Conservation (phyloP, 2,797 vertebrate genomes). For the Cossypha niveicapilla region DNA sequence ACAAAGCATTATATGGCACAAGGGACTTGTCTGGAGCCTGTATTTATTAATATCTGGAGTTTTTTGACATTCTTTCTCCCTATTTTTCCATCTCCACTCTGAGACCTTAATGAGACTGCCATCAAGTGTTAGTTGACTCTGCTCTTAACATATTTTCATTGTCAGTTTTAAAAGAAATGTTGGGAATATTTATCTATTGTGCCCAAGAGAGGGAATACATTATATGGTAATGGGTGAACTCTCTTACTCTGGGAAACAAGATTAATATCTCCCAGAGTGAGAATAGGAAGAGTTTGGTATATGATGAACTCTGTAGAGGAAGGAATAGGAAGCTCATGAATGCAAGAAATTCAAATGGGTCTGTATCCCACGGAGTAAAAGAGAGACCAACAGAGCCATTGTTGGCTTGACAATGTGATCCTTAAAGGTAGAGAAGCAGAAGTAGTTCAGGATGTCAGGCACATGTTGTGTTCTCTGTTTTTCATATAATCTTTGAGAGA, state of each 20-base stretch:
- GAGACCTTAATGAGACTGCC: neutral
- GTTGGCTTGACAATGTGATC: neutral
- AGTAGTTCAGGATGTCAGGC: neutral
- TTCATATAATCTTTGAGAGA: neutral
- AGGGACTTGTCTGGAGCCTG: neutral
- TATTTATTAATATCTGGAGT: neutral
- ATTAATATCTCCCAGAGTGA: constrained; percentile 16
- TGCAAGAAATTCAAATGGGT: constrained; percentile 24
- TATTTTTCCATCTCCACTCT: neutral
- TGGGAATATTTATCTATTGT: constrained; percentile 1
- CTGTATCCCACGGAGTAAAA: neutral
- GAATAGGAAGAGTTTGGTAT: constrained; percentile 3
- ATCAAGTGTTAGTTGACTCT: neutral
- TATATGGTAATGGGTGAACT: neutral
- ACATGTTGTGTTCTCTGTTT: neutral
- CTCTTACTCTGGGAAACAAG: constrained; percentile 8
- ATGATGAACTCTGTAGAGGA: neutral
- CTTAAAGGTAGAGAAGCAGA: neutral
- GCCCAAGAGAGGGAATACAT: neutral
- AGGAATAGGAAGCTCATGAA: constrained; percentile 27
- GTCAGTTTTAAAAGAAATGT: constrained; percentile 11
- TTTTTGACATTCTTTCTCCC: neutral
- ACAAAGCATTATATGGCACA: neutral
- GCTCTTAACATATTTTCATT: neutral
- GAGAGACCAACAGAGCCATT: constrained; percentile 21